phyloP scores from a whole-genome alignment of 2,888 invertebrate species.

The Drosophila testacea region DNA sequence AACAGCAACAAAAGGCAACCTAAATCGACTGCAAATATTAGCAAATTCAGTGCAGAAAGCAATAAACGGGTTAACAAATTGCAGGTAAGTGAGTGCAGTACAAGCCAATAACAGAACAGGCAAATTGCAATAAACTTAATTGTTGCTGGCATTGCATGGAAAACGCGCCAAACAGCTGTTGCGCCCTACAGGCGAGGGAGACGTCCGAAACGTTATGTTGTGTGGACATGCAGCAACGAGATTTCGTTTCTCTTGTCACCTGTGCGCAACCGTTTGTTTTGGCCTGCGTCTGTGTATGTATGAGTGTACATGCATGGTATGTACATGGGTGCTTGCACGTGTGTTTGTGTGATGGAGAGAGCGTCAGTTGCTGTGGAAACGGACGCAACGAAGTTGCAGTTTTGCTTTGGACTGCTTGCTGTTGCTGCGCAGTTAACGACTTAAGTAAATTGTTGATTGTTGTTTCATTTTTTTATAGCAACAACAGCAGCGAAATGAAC shows the following conservation, averaged over 20 bases:
- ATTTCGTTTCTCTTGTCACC: constrained; percentile 48
- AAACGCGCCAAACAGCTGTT: constrained; percentile 71
- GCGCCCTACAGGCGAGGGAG: constrained; percentile 54
- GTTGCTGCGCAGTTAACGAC: constrained; percentile 58
- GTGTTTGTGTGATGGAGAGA: constrained; percentile 12
- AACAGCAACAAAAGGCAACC: constrained; percentile 32
- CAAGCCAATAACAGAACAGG: constrained; percentile 1
- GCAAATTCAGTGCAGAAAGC: constrained; percentile 15
- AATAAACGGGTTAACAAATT: constrained; percentile 34
- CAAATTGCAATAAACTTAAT: constrained; percentile 30
- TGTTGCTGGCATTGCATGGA: constrained; percentile 56
- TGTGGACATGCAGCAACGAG: constrained; percentile 18
- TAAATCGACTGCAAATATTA: constrained; percentile 11
- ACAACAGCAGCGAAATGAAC: constrained; percentile 37
- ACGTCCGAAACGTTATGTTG: constrained; percentile 34
- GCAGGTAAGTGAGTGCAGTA: constrained; percentile 34
- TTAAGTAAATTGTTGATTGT: constrained; percentile 29
- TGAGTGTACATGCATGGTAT: neutral
- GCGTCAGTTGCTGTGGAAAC: constrained; percentile 60
- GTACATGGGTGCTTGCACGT: neutral
- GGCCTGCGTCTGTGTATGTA: constrained; percentile 7
- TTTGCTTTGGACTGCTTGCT: constrained; percentile 20
- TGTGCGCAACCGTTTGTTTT: constrained; percentile 44
- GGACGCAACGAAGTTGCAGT: constrained; percentile 44
- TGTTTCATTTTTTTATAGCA: constrained; percentile 20